Base-by-base conservation (phyloP, 2,113 vertebrate genomes). In the Plotosus lineatus region DNA sequence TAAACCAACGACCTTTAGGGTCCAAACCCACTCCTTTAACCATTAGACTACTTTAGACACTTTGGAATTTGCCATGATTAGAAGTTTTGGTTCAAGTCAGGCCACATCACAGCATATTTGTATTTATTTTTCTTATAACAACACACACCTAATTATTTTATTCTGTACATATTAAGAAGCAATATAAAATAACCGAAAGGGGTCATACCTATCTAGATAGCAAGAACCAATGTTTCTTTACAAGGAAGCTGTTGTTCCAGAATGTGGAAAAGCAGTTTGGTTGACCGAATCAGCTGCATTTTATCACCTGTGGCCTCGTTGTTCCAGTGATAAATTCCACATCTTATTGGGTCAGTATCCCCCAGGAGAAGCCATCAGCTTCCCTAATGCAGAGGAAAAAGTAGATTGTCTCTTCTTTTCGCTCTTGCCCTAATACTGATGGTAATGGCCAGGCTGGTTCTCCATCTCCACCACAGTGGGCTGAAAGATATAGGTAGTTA, bases 341-440 rank as follows among this genome's bases (percentile, higher is more conserved):
- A 53, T 58, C 12, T 78, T 66, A 83, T 78, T 74, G 75, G 81
- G 84, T 85, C 56, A 66, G 81, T 68, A 74, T 33, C 74, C 78
- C 81, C 44, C 17, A 56, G 79, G 84, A 81, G 75, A 85, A 80
- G n/a, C 74, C 78, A 83, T 85, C 84, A 85, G 65, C 48, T 50
- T 38, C 53, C 19, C 68, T 81, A 69, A 83, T 74, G 65, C 65
- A 65, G n/a, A n/a, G 58, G 42, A 75, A 76, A 80, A 85, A 79
- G 42, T 63, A 79, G 76, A 48, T 31, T 63, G 2, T 23, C 65
- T 50, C 58, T 63, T 61, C 74, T 58, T 46, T 26, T 46, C 26
- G 75, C 60, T 50, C 48, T 56, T 33, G 40, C 6, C 23, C 75
- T 51, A 82, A 44, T 66, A 65, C 73, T 78, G 79, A 61, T 79